Evolutionary conservation across 2,888 invertebrate species (phyloP).

Genomic region (Troides helena): DNA sequence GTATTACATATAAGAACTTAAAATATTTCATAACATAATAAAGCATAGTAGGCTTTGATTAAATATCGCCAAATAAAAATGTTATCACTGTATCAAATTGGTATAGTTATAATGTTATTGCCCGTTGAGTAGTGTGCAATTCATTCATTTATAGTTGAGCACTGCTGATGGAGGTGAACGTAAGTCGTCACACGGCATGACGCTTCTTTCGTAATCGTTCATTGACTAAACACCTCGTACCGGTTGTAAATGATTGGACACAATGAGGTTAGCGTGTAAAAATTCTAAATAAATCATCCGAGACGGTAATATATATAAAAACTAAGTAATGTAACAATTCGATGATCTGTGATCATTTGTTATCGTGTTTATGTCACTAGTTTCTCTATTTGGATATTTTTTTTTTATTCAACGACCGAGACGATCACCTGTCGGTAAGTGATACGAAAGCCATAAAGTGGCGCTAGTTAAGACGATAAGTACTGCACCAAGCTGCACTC

Average conservation of each 20-base stretch:
- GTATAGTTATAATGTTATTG: conserved; percentile 30
- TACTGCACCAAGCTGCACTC: too few relatives aligned
- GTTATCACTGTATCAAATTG: neutral
- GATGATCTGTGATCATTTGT: too few relatives aligned
- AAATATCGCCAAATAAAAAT: neutral
- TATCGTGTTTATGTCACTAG: too few relatives aligned
- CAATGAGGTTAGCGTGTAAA: conserved; percentile 4
- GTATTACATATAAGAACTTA: too few relatives aligned
- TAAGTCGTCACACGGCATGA: conserved; percentile 42
- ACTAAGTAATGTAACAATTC: too few relatives aligned
- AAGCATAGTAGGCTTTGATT: neutral
- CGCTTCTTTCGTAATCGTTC: conserved; percentile 48
- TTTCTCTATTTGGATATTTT: too few relatives aligned
- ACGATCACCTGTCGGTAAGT: too few relatives aligned
- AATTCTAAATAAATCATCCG: neutral
- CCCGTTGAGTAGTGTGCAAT: conserved; percentile 40
- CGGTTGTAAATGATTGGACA: conserved; percentile 20
- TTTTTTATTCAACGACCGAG: too few relatives aligned
- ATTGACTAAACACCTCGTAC: conserved; percentile 46
- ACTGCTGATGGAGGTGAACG: conserved; percentile 44
- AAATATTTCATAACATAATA: too few relatives aligned
- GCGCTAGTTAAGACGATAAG: too few relatives aligned
- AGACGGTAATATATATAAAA: neutral
- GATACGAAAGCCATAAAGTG: too few relatives aligned
- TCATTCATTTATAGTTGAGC: conserved; percentile 46